Evolutionary conservation across 2,888 invertebrate species (phyloP).

Genomic region (Chrysotoxum bicinctum): DNA sequence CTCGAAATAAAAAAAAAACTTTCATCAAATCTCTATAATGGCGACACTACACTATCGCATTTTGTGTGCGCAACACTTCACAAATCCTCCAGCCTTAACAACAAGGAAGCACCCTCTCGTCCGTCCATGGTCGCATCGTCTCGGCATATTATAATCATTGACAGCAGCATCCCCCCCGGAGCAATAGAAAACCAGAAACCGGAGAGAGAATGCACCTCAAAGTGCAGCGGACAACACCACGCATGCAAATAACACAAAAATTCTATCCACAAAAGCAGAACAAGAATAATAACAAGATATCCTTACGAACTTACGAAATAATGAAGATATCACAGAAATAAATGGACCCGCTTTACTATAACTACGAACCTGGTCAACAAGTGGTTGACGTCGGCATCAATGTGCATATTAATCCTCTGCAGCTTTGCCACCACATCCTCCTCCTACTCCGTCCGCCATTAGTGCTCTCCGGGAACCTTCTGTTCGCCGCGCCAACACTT

Average conservation of each 20-base stretch:
- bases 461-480: constrained; percentile 4
- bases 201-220: neutral
- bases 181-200: constrained; percentile 43
- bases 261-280: constrained; percentile 38
- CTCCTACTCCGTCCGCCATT: neutral
- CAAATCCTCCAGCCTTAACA: constrained; percentile 61
- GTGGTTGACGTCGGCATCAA: constrained; percentile 72
- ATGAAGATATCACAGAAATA: constrained; percentile 72
- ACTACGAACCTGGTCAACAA: constrained; percentile 61
- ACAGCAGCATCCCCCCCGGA: neutral
- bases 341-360: constrained; percentile 69
- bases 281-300: constrained; percentile 62
- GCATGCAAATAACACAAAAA: constrained; percentile 61
- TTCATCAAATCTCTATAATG: constrained; percentile 70
- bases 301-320: constrained; percentile 58
- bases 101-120: neutral
- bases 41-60: constrained; percentile 68
- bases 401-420: constrained; percentile 70
- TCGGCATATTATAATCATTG: constrained; percentile 39
- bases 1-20: constrained; percentile 45
- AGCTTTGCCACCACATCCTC: constrained; percentile 23
- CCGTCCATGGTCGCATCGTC: neutral
- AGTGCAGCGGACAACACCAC: constrained; percentile 34
- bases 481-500: constrained; percentile 39
- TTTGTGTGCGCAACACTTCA: constrained; percentile 65